phyloP scores from a whole-genome alignment of 2,113 vertebrate species.

The Cranoglanis bouderius region DNA sequence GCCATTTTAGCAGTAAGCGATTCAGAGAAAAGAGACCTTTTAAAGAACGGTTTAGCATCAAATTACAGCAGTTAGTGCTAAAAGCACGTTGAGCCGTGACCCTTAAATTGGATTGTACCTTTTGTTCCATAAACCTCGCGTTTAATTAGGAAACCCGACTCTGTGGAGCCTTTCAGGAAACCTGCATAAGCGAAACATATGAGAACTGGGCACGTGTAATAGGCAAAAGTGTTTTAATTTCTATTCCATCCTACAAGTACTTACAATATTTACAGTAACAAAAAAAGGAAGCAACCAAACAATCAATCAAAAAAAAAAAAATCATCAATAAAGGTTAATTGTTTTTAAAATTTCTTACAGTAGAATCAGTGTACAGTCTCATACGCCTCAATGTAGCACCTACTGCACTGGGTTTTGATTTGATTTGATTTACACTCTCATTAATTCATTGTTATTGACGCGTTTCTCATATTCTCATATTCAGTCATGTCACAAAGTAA shows the following conservation, averaged over 20 bases:
- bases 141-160: background rate
- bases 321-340: conserved; percentile 34
- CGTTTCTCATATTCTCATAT: background rate
- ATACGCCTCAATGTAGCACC: conserved; percentile 60
- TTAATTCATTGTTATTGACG: conserved; percentile 16
- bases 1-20: background rate
- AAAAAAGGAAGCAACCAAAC: conserved; percentile 26
- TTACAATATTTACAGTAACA: conserved; percentile 70
- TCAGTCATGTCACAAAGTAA: background rate
- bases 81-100: background rate
- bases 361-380: conserved; percentile 63
- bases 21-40: background rate
- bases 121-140: background rate
- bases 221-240: conserved; percentile 59
- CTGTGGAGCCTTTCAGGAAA: background rate
- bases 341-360: conserved; percentile 23
- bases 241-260: conserved; percentile 61
- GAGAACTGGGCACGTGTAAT: conserved; percentile 13
- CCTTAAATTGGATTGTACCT: background rate
- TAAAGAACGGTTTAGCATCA: background rate
- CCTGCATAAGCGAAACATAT: background rate
- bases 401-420: conserved; percentile 39
- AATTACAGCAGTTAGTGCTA: background rate
- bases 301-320: background rate
- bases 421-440: background rate